These are phyloP conservation scores for Diacarnus erythraeanus DNA, from an alignment of 37 sponge, comb jelly and placozoan species.

Conservation along the genomic window DNA sequence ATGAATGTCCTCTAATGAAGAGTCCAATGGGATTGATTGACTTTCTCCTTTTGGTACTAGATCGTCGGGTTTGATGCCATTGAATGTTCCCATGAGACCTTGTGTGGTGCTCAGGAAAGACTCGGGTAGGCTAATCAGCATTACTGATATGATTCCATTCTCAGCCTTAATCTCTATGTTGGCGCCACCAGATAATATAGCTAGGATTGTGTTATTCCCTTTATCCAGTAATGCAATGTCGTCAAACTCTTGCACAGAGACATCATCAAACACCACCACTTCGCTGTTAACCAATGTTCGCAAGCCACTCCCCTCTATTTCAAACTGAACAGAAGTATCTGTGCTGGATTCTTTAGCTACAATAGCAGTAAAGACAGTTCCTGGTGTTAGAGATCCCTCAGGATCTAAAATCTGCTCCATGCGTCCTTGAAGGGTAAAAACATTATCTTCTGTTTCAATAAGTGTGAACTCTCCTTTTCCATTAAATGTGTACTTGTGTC, in stretches of 20 bases:
- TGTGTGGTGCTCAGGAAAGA: constrained; percentile 9
- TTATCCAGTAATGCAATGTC: constrained; percentile 23
- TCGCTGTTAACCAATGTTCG: constrained; percentile 38
- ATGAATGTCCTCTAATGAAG: constrained; percentile 33
- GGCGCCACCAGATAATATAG: constrained; percentile 37
- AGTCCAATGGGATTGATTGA: constrained; percentile 17
- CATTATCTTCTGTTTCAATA: constrained; percentile 36
- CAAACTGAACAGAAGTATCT: constrained; percentile 50
- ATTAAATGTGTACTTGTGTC: constrained; percentile 67
- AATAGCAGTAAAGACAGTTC: constrained; percentile 45
- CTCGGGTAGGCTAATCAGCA: constrained; percentile 30
- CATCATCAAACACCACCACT: constrained; percentile 37
- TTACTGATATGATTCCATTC: constrained; percentile 28
- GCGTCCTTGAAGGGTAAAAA: constrained; percentile 41
- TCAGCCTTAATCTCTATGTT: constrained; percentile 26
- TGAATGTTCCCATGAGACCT: constrained; percentile 70
- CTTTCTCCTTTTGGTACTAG: constrained; percentile 31
- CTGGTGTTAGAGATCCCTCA: neutral
- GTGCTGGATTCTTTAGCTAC: constrained; percentile 15
- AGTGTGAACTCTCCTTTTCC: constrained; percentile 73
- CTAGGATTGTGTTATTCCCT: constrained; percentile 26
- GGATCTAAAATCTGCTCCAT: constrained; percentile 5
- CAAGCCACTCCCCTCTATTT: constrained; percentile 13
- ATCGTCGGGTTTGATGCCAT: constrained; percentile 65
- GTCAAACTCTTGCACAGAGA: constrained; percentile 31